phyloP scores from a whole-genome alignment of 1,140 invertebrate genomes.

The Neotoxoptera formosana region DNA sequence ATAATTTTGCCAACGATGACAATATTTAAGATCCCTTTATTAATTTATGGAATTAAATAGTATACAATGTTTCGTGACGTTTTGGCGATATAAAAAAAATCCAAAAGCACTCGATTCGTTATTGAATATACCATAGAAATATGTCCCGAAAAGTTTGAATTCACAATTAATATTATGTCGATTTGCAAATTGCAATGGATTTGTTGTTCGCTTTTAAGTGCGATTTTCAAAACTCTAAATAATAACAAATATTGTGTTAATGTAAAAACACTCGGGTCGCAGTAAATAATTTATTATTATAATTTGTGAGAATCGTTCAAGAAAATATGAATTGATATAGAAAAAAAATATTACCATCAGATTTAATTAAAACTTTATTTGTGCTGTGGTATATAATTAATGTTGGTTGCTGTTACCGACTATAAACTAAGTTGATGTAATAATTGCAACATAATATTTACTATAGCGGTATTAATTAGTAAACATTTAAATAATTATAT shows the following conservation, averaged over 20 bases:
- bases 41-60: not conserved
- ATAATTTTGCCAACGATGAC: not conserved
- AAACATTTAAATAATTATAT: not conserved
- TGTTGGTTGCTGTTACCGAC: not conserved
- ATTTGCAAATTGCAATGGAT: no score
- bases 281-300: no score
- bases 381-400: no score
- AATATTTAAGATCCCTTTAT: not conserved
- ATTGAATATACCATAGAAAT: not conserved
- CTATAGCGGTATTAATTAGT: not conserved
- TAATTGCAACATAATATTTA: not conserved
- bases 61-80: not conserved
- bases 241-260: not conserved
- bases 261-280: not conserved
- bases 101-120: not conserved
- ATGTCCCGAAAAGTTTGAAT: not conserved
- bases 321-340: not conserved
- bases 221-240: not conserved
- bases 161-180: not conserved
- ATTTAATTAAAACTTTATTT: constrained; percentile 2
- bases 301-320: not conserved
- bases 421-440: not conserved
- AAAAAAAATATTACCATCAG: not conserved
- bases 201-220: not conserved
- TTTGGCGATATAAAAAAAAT: not conserved